Base-by-base conservation (phyloP, 1,140 invertebrate species). In the Drosophila ambigua region DNA sequence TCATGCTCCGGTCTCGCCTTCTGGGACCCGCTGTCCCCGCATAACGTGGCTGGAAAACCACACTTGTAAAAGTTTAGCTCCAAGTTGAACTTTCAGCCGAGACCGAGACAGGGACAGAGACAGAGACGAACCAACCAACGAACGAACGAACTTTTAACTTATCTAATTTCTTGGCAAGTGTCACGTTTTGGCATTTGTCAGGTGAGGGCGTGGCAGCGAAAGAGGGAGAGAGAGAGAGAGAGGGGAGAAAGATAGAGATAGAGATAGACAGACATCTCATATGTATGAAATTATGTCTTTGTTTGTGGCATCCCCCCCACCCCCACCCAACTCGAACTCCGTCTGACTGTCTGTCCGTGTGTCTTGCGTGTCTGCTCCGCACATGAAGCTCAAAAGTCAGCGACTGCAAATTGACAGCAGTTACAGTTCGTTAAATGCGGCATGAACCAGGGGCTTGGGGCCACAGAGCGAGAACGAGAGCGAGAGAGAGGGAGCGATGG, bases 81-180 rank as follows among this genome's bases (percentile, higher is more conserved):
- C 13, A 39, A 39, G 35, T 39, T 39, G 8, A 39, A 39, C 35
- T 39, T 39, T 39, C 35, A 5, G 35, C 6, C 5, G 8, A 44
- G 9, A 44, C 53, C 13, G 20, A 57, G 13, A 44, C 20, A 44
- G 2, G 51, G 41, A 15, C 20, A 44, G 2, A 62, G 41, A 15
- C 20, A 16, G 20, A 20, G 16, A 20, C 20, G 20, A 20, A 20
- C 20, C 20, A 20, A 20, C 31, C 26, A 60, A 72, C 67, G 46
- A 71, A 66, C 54, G 55, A 69, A 77, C 74, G 74, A 88, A 87
- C 68, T 87, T 87, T 89, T 72, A 76, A 82, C 79, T 88, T 88
- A 88, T 89, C 79, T 88, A 88, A 88, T 88, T 88, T 83, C 79
- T 88, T 88, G 68, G 83, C 84, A 88, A 89, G 84, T 89, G 84